Evolutionary conservation across 2,113 vertebrate species (phyloP), one percentile per base, ranked within the genome.

Genomic region (Alectura lathami): DNA sequence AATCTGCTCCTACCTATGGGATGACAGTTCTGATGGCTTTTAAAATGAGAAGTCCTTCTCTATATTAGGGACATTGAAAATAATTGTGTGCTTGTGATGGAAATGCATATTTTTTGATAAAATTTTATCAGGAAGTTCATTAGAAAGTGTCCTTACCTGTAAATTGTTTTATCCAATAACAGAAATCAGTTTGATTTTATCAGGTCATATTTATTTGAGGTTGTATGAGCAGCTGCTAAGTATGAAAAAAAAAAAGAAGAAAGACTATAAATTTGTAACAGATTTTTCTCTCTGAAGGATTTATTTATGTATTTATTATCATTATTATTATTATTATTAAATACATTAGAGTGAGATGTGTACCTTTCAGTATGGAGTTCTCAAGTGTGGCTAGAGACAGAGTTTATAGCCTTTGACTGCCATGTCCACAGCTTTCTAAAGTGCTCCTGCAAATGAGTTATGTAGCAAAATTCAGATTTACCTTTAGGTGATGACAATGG

Each of bases 1-100:
- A 80, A 34, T 91, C 76, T 85, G 69, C 75, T 83, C 23, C 40
- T 96, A 66, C 83, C 79, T 88, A 83, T 90, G 64, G 72, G 76
- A 83, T 66, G 64, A 70, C 38, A 43, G 29, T 76, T 83, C 45
- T 80, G 54, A 81, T 86, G 79, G 76, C 59, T 94, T 93, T 88
- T 67, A 43, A 88, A 93, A 91, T 38, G 72, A 77, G 22, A 0
- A 0, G 3, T 1, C 20, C 79, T 74, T 42, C 4, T 59, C 20
- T 40, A 8, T 87, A 45, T 1, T 53, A 21, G 11, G 62, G 23
- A 89, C 18, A 34, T 1, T 76, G 54, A 16, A 80, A 83, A 63
- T 74, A 38, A 3, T 36, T 73, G 12, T 21, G 6, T 57, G 14
- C 4, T 69, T 59, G 9, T 40, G 36, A 42, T 48, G 5, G 20